Conservation (phyloP, 1,140 invertebrate species). For the fruit fly (Drosophila melanogaster) region Release_6_plus_ISO1_MT NT_033777.3:26826001-26826500, state of each 20-base stretch:
- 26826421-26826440: slow-evolving; percentile 55
- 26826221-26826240: slow-evolving; percentile 75
- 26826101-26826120: slow-evolving; percentile 78
- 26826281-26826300: slow-evolving; percentile 41
- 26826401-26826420: slow-evolving; percentile 34
- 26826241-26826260: slow-evolving; percentile 81
- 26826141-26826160: slow-evolving; percentile 67
- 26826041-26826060: slow-evolving; percentile 20
- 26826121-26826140: slow-evolving; percentile 62
- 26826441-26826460: slow-evolving; percentile 56
- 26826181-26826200: slow-evolving; percentile 29
- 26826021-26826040: slow-evolving; percentile 31
- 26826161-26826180: slow-evolving; percentile 76
- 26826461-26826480: slow-evolving; percentile 60
- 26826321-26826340: slow-evolving; percentile 73
- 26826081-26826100: slow-evolving; percentile 36
- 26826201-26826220: slow-evolving; percentile 6
- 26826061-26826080: slow-evolving; percentile 20
- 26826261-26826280: slow-evolving; percentile 73
- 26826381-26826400: slow-evolving; percentile 7
- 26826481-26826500: slow-evolving; percentile 66
- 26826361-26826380: slow-evolving; percentile 70
- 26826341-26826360: slow-evolving; percentile 82
- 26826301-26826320: slow-evolving; percentile 30
- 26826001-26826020: background rate